Base-by-base conservation (phyloP, 2,888 invertebrate species). In the Laothoe populi region DNA sequence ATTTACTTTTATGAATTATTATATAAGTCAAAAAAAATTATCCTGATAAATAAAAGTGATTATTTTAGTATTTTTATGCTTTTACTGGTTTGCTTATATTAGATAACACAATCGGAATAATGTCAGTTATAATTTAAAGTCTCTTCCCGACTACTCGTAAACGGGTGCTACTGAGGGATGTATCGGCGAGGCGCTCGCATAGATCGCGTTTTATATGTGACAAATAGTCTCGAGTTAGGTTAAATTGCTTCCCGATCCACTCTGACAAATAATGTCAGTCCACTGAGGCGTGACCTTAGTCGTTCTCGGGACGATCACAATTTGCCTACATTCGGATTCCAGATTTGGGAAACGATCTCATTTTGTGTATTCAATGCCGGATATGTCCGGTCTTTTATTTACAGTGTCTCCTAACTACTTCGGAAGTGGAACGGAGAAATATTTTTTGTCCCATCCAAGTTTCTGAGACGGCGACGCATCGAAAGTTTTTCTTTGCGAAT, bases 231-330 rank as follows among this genome's bases (percentile, higher is more conserved):
- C 83, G 84, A 87, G 86, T 88, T 90, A 89, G 86, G 77, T 81
- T 81, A 87, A 90, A 92, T 92, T 89, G 90, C 88, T 87, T 90
- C 90, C 85, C 87, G 86, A 91, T 92, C 87, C 86, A 87, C 86
- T 88, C 83, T 87, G 86, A 89, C 90, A 88, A 90, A 90, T 91
- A 91, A 90, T 87, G 86, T 86, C 84, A 86, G 83, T 79, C 84
- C 80, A 87, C 81, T 88, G 88, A 88, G 77, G 88, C 87, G 87
- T 86, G 82, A 83, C 87, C 84, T 84, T 80, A 81, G 81, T 81
- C 83, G 84, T 83, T 86, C 82, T 84, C 80, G 83, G 83, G 85
- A 85, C 82, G 81, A 86, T 86, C 86, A 84, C 84, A 82, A 86
- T 88, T 88, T 87, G 84, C 86, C 78, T 85, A 77, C 70, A 82